phyloP scores from a whole-genome alignment of 2,888 invertebrate species.

The Melanophora roralis region DNA sequence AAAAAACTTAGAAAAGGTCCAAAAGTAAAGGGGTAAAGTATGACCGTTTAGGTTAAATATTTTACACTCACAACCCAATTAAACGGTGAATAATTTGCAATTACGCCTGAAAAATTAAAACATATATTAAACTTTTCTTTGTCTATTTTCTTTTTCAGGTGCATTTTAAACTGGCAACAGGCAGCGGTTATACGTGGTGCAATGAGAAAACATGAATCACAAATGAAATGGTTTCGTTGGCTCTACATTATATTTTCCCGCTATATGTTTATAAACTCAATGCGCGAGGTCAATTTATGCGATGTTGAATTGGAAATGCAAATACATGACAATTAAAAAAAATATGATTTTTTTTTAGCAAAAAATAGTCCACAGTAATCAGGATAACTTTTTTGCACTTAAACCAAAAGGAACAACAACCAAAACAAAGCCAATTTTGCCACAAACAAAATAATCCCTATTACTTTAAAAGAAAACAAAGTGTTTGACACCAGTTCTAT shows the following conservation, averaged over 20 bases:
- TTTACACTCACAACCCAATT: too few species aligned
- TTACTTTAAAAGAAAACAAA: conserved; percentile 39
- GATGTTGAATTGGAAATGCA: conserved; percentile 88
- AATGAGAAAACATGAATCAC: conserved; percentile 92
- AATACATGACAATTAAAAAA: conserved; percentile 78
- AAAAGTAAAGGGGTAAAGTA: too few species aligned
- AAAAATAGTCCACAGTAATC: too few species aligned
- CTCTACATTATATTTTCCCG: conserved; percentile 93
- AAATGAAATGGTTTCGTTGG: conserved; percentile 95
- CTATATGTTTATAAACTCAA: conserved; percentile 93
- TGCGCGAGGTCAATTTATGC: conserved; percentile 85
- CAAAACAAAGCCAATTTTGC: conserved; percentile 30
- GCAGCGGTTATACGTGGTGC: conserved; percentile 83
- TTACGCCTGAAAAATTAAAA: neutral
- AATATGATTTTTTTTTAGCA: neutral
- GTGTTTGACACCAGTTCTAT: conserved; percentile 45
- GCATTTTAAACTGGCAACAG: conserved; percentile 82
- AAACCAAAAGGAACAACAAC: conserved; percentile 29
- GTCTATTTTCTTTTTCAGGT: conserved; percentile 78
- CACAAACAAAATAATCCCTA: conserved; percentile 19
- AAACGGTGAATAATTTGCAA: too few species aligned
- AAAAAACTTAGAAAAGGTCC: too few species aligned
- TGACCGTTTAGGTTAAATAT: too few species aligned
- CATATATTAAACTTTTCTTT: neutral
- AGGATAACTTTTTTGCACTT: too few species aligned